Percentiles rank a stretch among this genome's conserved stretches.
Conservation (phyloP, 53 echinoderm and acorn worm genomes). For the Echinarachnius parma region DNA sequence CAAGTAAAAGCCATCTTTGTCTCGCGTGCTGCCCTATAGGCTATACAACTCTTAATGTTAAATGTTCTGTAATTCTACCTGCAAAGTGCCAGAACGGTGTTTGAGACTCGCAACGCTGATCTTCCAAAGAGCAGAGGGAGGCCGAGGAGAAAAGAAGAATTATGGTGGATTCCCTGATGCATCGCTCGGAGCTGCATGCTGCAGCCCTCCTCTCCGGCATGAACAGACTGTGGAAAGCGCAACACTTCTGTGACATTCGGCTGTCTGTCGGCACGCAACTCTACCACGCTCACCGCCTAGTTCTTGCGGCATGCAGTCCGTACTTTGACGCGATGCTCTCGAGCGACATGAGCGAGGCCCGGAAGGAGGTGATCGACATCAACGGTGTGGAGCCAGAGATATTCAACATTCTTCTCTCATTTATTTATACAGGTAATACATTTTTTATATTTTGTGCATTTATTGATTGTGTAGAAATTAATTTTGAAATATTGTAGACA, state of each 20-base stretch:
- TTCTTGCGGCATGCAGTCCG: conserved; percentile 80
- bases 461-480: too few relatives aligned
- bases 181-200: conserved; percentile 17
- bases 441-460: too few relatives aligned
- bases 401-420: conserved; percentile 63
- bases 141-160: too few relatives aligned
- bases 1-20: too few relatives aligned
- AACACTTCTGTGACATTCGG: conserved; percentile 47
- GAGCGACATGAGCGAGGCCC: conserved; percentile 64
- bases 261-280: conserved; percentile 54
- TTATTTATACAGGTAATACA: conserved; percentile 90
- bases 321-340: conserved; percentile 87
- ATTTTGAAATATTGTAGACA: too few relatives aligned
- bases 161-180: conserved; percentile 15
- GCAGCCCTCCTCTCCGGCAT: conserved; percentile 16
- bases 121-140: too few relatives aligned
- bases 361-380: conserved; percentile 67
- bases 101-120: too few relatives aligned
- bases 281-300: conserved; percentile 68
- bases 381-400: conserved; percentile 57
- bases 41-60: too few relatives aligned
- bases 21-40: too few relatives aligned
- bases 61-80: too few relatives aligned
- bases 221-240: conserved; percentile 19
- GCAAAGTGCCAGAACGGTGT: too few relatives aligned